phyloP scores from a whole-genome alignment of 2,888 invertebrate species.

The Carabus problematicus region DNA sequence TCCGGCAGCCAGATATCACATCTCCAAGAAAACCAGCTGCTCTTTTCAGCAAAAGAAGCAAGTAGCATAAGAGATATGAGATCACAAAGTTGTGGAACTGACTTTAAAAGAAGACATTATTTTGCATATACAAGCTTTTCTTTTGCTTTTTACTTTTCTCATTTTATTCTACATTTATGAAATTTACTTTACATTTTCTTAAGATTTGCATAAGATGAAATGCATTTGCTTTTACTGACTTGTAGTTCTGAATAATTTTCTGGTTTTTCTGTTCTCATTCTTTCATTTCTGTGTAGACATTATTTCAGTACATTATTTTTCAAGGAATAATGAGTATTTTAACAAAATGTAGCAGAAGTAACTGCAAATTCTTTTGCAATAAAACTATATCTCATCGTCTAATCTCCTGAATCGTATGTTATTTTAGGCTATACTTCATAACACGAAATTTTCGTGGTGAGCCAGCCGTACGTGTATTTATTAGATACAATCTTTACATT shows the following conservation, averaged over 20 bases:
- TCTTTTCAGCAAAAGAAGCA: conserved; percentile 18
- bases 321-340: too few species aligned
- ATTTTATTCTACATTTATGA: conserved; percentile 20
- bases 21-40: conserved; percentile 21
- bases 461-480: too few species aligned
- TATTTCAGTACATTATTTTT: too few species aligned
- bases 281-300: conserved; percentile 14
- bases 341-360: too few species aligned
- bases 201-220: conserved; percentile 19
- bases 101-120: conserved; percentile 31
- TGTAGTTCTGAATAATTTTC: conserved; percentile 15
- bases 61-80: conserved; percentile 27
- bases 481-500: neutral
- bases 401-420: too few species aligned
- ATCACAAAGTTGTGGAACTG: conserved; percentile 30
- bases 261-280: conserved; percentile 6
- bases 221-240: conserved; percentile 20
- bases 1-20: conserved; percentile 23
- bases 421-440: too few species aligned
- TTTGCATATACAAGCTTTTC: neutral
- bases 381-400: too few species aligned
- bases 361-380: too few species aligned
- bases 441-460: too few species aligned
- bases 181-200: conserved; percentile 21
- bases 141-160: conserved; percentile 3